Evolutionary conservation across 2,797 vertebrate species (phyloP).

Genomic region (Rhinella marina): DNA sequence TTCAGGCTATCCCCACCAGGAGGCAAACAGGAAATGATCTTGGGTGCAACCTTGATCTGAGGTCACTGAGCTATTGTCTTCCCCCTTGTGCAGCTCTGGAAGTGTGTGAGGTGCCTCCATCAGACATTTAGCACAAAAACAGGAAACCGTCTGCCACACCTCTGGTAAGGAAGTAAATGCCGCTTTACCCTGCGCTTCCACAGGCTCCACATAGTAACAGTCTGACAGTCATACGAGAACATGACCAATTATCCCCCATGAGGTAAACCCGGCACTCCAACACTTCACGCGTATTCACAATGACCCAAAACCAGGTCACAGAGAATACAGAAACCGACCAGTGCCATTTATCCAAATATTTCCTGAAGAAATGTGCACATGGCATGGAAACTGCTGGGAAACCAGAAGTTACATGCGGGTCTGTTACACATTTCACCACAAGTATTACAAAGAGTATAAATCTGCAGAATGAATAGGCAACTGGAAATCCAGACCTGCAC

Average conservation of each 20-base stretch:
- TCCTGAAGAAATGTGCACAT: too few species aligned
- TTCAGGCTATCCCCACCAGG: constrained; percentile 35
- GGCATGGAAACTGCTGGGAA: too few species aligned
- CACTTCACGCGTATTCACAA: too few species aligned
- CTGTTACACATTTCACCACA: too few species aligned
- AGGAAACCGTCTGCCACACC: constrained; percentile 73
- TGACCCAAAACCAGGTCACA: background rate
- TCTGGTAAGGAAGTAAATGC: constrained; percentile 66
- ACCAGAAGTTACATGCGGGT: too few species aligned
- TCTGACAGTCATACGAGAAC: background rate
- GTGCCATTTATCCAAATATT: too few species aligned
- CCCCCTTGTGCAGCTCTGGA: constrained; percentile 70
- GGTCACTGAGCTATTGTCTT: constrained; percentile 71
- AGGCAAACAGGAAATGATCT: constrained; percentile 73
- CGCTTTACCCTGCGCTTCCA: constrained; percentile 32
- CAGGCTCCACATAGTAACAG: constrained; percentile 1
- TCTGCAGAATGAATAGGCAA: too few species aligned
- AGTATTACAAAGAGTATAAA: too few species aligned
- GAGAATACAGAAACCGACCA: background rate
- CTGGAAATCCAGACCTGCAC: too few species aligned
- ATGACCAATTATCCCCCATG: background rate
- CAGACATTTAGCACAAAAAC: constrained; percentile 71
- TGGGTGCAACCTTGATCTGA: constrained; percentile 71
- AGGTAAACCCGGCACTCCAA: background rate
- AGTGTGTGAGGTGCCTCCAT: constrained; percentile 68